Conservation (phyloP, 2,888 invertebrate species). For the Timema podura region DNA sequence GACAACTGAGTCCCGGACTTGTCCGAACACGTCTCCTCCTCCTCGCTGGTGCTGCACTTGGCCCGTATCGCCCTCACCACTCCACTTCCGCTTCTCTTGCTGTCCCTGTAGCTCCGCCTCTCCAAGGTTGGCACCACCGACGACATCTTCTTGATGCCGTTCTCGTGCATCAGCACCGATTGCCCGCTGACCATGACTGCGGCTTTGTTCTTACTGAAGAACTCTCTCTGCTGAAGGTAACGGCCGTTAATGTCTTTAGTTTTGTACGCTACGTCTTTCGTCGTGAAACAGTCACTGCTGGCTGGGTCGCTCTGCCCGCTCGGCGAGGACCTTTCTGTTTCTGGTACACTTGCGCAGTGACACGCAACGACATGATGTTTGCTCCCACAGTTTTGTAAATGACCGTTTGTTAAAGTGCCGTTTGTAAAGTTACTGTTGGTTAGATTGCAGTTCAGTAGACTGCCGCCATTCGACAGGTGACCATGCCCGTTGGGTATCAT, state of each 20-base stretch:
- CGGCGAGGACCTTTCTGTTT: constrained; percentile 69
- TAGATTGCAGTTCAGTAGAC: background rate
- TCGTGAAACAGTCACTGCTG: constrained; percentile 42
- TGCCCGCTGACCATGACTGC: constrained; percentile 39
- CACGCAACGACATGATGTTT: background rate
- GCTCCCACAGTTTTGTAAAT: too few relatives aligned
- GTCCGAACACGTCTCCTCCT: constrained; percentile 48
- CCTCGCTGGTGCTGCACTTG: constrained; percentile 35
- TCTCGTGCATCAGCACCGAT: constrained; percentile 42
- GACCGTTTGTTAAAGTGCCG: too few relatives aligned
- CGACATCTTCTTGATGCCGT: constrained; percentile 39
- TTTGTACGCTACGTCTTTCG: too few relatives aligned
- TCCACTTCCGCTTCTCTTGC: constrained; percentile 27
- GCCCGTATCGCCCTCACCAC: constrained; percentile 26
- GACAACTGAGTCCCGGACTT: constrained; percentile 56
- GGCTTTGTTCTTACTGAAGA: constrained; percentile 36
- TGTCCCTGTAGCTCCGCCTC: constrained; percentile 28
- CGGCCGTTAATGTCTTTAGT: background rate
- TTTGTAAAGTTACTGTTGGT: too few relatives aligned
- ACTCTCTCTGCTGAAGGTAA: constrained; percentile 30
- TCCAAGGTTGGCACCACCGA: constrained; percentile 26
- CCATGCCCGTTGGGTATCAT: background rate
- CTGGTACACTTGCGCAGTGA: constrained; percentile 16
- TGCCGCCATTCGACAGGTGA: background rate
- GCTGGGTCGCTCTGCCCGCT: constrained; percentile 81